Evolutionary conservation across 2,797 vertebrate genomes (phyloP).

Genomic region (Xenentodon cancila): DNA sequence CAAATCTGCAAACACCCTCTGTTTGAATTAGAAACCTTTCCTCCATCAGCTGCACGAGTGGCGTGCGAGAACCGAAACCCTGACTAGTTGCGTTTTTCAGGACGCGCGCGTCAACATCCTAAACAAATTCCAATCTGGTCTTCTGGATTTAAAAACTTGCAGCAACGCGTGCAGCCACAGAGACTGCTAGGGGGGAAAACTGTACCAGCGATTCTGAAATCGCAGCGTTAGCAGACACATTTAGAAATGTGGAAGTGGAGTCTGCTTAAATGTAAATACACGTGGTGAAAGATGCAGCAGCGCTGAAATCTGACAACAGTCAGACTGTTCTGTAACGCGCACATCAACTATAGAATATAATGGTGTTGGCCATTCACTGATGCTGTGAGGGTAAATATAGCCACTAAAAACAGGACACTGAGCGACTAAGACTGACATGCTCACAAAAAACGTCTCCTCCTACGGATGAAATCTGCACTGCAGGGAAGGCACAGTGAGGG

Average conservation of each 20-base stretch:
- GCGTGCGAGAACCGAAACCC: constrained; percentile 1
- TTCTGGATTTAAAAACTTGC: constrained; percentile 18
- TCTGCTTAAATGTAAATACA: neutral
- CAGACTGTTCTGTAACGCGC: neutral
- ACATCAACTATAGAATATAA: constrained; percentile 13
- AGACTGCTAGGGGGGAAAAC: neutral
- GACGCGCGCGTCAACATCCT: constrained; percentile 2
- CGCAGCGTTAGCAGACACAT: constrained; percentile 1
- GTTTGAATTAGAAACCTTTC: constrained; percentile 2
- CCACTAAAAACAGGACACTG: constrained; percentile 20
- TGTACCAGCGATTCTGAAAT: constrained; percentile 5
- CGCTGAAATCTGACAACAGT: neutral
- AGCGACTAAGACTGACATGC: constrained; percentile 32
- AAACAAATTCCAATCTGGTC: neutral
- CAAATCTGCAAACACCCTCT: constrained; percentile 2
- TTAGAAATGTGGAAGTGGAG: neutral
- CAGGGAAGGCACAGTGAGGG: constrained; percentile 17
- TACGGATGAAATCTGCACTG: constrained; percentile 36
- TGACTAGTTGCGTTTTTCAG: neutral
- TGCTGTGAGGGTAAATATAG: constrained; percentile 26
- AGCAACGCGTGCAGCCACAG: constrained; percentile 2
- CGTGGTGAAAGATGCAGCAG: neutral
- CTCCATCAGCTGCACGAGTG: neutral
- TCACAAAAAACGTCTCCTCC: constrained; percentile 49
- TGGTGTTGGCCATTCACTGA: constrained; percentile 9